Base-by-base conservation (phyloP, 2,797 vertebrate genomes). In the Tarsius wallacei region DNA sequence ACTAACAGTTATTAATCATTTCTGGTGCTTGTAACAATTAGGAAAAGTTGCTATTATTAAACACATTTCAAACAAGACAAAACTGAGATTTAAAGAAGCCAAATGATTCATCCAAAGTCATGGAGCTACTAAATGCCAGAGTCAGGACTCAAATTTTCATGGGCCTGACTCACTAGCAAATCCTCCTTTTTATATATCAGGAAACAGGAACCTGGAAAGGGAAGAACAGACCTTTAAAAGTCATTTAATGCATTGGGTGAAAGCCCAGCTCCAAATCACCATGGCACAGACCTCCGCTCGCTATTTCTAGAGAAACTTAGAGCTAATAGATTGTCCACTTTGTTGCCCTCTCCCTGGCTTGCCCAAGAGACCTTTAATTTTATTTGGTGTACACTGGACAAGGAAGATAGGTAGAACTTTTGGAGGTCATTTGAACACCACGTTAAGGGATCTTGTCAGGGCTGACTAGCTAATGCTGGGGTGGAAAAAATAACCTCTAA, bases 1-100 rank as follows among this genome's bases (percentile, higher is more conserved):
- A 76, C 22, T 28, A 49, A 31, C 14, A 24, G 21, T 77, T 47
- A 6, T 93, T 64, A 80, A 70, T 86, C 4, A 76, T 84, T 86
- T 22, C 55, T 78, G 8, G 9, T 94, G 10, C 63, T 66, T 71
- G 14, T 63, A 86, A 15, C 53, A 36, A 21, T 87, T 49, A 78
- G 26, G 49, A 64, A 86, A 89, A 61, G 11, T 64, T 82, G 55
- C 36, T 91, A 2, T 53, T 82, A 68, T 74, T 80, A 55, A 22
- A 53, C 13, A 70, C 8, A 78, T 83, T 95, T 96, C 73, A 92
- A 73, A 59, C 47, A 63, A 78, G 26, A 77, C 76, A 68, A 59
- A 87, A 57, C 24, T 8, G 77, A 90, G 85, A 61, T 22, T 10
- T 31, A 86, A 61, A 71, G 77, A 91, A 94, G 24, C 36, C 51